A percentile compares a stretch with the other conserved stretches of the same genome.
Conservation (phyloP, 1,140 invertebrate species). For the Drosophila grimshawi region DNA sequence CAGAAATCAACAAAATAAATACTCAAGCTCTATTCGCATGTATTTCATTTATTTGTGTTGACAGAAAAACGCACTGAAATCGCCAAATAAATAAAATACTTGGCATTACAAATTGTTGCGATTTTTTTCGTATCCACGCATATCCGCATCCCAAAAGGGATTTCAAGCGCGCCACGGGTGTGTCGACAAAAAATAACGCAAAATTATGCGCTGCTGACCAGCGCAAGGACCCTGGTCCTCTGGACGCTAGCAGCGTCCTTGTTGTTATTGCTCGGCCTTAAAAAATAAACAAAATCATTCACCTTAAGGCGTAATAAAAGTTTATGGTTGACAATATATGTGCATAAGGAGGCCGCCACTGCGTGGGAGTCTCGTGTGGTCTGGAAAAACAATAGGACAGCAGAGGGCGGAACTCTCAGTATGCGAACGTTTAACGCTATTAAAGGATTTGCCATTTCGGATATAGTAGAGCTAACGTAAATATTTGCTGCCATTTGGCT, state of each 20-base stretch:
- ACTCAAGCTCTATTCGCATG: slow-evolving; percentile 3
- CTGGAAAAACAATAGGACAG: slow-evolving; percentile 5
- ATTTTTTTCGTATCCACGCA: slow-evolving; percentile 50
- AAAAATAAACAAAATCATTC: slow-evolving; percentile 83
- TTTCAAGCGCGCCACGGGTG: slow-evolving; percentile 32
- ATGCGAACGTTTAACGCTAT: slow-evolving; percentile 49
- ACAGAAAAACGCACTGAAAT: slow-evolving; percentile 50
- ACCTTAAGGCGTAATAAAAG: slow-evolving; percentile 81
- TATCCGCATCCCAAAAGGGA: slow-evolving; percentile 49
- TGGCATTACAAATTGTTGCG: slow-evolving; percentile 82
- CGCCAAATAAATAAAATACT: slow-evolving; percentile 76
- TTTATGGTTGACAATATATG: slow-evolving; percentile 72
- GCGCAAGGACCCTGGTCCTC: slow-evolving; percentile 5
- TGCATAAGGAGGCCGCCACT: slow-evolving; percentile 39
- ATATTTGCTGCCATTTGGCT: slow-evolving; percentile 68
- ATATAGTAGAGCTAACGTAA: slow-evolving; percentile 44
- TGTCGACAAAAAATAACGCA: slow-evolving; percentile 63
- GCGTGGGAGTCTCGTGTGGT: slow-evolving; percentile 20
- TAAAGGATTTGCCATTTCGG: slow-evolving; percentile 52
- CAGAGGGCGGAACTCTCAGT: slow-evolving; percentile 36
- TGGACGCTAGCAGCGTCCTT: slow-evolving; percentile 5
- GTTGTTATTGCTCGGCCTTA: slow-evolving; percentile 52
- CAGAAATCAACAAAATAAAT: slow-evolving; percentile 55
- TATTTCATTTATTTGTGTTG: slow-evolving; percentile 68
- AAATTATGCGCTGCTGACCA: slow-evolving; percentile 72